phyloP scores from a whole-genome alignment of 2,113 vertebrate genomes.

The Piliocolobus tephrosceles region DNA sequence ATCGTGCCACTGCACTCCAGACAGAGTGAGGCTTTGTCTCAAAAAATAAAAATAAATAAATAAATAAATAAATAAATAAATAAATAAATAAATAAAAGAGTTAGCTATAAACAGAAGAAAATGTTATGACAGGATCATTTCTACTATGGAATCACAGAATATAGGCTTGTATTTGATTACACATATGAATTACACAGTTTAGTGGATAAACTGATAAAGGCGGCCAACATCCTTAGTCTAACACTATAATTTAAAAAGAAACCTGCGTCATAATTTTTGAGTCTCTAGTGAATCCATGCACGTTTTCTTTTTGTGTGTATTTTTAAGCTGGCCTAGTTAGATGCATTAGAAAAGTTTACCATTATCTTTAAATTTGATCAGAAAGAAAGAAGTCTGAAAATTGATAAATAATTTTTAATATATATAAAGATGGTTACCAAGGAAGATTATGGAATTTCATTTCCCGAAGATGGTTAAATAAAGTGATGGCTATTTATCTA shows the following conservation, averaged over 20 bases:
- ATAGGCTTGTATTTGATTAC: background rate
- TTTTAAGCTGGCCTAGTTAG: slow-evolving; percentile 34
- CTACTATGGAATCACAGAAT: background rate
- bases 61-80: no score
- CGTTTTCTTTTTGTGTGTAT: background rate
- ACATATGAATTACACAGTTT: background rate
- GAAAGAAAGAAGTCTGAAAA: slow-evolving; percentile 35
- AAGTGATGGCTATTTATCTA: background rate
- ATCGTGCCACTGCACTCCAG: background rate
- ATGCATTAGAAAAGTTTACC: background rate
- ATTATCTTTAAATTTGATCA: slow-evolving; percentile 55
- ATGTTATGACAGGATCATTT: background rate
- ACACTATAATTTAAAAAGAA: background rate
- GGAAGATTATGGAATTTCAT: slow-evolving; percentile 54
- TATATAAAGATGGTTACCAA: slow-evolving; percentile 35
- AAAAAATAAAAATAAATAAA: background rate
- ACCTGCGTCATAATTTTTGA: background rate
- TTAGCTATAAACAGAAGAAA: background rate
- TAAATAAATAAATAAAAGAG: no score
- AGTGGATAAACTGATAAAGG: background rate
- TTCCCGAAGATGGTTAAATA: slow-evolving; percentile 25
- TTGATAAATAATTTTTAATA: slow-evolving; percentile 45
- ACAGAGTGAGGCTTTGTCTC: background rate
- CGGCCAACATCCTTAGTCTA: background rate
- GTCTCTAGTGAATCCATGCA: background rate